Evolutionary conservation across 2,888 invertebrate species (phyloP), one percentile per base, ranked within the genome.

Genomic region (Drosophila conformis): DNA sequence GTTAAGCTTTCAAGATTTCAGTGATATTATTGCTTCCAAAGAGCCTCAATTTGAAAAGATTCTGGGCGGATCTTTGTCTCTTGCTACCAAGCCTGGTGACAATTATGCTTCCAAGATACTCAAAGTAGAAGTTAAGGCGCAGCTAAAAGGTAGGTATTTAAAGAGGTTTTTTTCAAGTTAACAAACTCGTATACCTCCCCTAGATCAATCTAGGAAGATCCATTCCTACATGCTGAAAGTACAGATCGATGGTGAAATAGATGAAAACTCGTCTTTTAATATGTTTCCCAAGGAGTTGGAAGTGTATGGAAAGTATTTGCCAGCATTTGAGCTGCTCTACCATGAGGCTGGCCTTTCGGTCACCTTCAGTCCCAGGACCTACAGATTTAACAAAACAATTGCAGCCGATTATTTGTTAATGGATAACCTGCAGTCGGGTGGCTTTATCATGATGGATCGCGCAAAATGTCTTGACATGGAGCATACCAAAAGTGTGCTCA

Each of bases 361-460:
- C 8, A 67, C 61, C 1, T 86, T 86, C 10, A 76, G 76, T 38
- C 63, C 85, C 38, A 76, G 69, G 33, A 63, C 59, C 35, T 83
- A 59, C 33, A 64, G 63, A 15, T 46, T 85, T 0, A 57, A 27
- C 1, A 80, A 72, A 21, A 56, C 70, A 7, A 52, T 72, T 25
- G 29, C 57, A 35, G 58, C 40, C 0, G 60, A 71, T 8, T 81
- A 83, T 21, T 61, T 91, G 49, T 62, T 91, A 18, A 61, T 92
- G 80, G 92, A 92, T 35, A 87, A 92, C 70, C 64, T 91, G 8
- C 76, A 71, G 10, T 13, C 48, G 0, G 66, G 48, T 21, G 87
- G 85, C 1, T 92, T 90, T 40, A 76, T 76, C 42, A 91, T 89
- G 69, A 69, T 67, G 4, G 82, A 90, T 70, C 87, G 90, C 13